Evolutionary conservation across 2,888 invertebrate species (phyloP).

Genomic region (Drosophila colorata): DNA sequence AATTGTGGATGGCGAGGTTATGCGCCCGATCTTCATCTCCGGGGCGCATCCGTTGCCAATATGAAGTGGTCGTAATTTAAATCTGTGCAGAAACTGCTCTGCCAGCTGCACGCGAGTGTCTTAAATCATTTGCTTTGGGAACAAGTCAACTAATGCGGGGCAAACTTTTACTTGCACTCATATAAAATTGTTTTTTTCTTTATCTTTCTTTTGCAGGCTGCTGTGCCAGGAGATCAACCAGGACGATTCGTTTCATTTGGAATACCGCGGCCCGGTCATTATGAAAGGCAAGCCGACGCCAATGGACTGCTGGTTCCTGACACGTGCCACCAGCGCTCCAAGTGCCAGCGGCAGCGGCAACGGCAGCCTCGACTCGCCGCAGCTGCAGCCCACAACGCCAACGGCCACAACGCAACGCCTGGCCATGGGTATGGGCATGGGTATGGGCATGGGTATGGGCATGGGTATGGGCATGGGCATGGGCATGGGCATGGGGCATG

Average conservation of each 20-base stretch:
- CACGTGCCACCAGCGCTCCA: slow-evolving; percentile 81
- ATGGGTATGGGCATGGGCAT: slow-evolving; percentile 37
- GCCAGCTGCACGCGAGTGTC: slow-evolving; percentile 17
- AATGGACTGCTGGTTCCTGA: slow-evolving; percentile 96
- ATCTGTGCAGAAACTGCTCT: slow-evolving; percentile 16
- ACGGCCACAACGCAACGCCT: slow-evolving; percentile 55
- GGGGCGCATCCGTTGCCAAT: not conserved
- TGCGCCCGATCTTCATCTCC: not conserved
- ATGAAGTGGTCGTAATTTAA: slow-evolving; percentile 14
- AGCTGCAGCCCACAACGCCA: slow-evolving; percentile 69
- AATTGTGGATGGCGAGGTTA: slow-evolving; percentile 1
- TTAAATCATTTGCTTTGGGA: slow-evolving; percentile 39
- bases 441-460: too few relatives aligned
- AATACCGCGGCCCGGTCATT: slow-evolving; percentile 93
- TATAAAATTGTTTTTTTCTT: not conserved
- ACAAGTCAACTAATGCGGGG: slow-evolving; percentile 21
- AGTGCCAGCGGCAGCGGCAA: slow-evolving; percentile 63
- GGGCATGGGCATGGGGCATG: slow-evolving; percentile 55
- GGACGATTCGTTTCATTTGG: slow-evolving; percentile 93
- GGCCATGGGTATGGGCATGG: slow-evolving; percentile 44
- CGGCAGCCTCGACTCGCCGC: slow-evolving; percentile 75
- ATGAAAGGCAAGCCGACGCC: slow-evolving; percentile 98
- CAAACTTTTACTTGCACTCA: slow-evolving; percentile 3
- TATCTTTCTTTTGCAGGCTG: slow-evolving; percentile 87
- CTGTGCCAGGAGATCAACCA: slow-evolving; percentile 92